phyloP scores from a whole-genome alignment of 2,113 vertebrate genomes.

The Grus americana region DNA sequence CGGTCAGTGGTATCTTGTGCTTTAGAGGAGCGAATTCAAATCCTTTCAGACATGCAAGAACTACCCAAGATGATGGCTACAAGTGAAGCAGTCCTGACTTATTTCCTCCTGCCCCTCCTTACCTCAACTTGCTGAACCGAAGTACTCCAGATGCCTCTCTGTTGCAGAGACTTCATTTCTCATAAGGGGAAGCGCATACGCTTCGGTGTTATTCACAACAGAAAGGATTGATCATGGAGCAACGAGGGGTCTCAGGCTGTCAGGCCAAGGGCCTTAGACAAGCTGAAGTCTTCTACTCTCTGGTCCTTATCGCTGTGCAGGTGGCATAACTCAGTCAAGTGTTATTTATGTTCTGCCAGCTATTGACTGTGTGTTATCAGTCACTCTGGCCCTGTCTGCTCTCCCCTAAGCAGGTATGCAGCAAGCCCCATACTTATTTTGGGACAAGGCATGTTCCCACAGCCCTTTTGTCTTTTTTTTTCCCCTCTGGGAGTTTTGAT shows the following conservation, averaged over 20 bases:
- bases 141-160: neutral
- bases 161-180: neutral
- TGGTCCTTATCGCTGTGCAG: neutral
- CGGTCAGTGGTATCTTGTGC: neutral
- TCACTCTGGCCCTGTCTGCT: neutral
- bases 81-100: neutral
- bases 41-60: neutral
- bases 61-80: neutral
- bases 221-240: neutral
- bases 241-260: neutral
- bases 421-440: neutral
- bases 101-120: neutral
- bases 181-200: fast-evolving
- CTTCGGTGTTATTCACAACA: neutral
- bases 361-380: neutral
- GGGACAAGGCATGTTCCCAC: neutral
- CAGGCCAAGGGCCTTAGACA: neutral
- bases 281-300: neutral
- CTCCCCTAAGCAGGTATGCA: neutral
- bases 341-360: neutral
- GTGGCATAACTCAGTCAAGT: neutral
- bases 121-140: neutral
- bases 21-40: neutral
- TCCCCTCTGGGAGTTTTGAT: neutral
- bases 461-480: neutral